Percentiles rank a stretch among this genome's conserved stretches.
These are phyloP conservation scores for Trididemnum clinides DNA, from an alignment of 23 tunicate species.

Conservation along the genomic window DNA sequence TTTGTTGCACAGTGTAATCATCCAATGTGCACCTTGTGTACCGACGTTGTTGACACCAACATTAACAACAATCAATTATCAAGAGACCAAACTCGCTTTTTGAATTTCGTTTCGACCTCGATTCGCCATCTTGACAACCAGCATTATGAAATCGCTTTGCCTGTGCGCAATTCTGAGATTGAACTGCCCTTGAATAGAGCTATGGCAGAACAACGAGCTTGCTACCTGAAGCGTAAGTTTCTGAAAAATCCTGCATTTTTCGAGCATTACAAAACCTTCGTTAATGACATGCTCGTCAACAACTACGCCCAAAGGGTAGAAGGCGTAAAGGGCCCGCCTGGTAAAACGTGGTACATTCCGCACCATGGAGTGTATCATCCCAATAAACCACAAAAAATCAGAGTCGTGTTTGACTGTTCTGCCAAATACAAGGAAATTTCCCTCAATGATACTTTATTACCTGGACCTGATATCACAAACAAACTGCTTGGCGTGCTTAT, in stretches of 20 bases:
- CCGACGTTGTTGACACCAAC: no score
- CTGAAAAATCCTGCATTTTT: conserved; percentile 9
- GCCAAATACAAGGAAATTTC: conserved; percentile 35
- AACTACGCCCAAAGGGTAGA: conserved; percentile 47
- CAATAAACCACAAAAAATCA: conserved; percentile 35
- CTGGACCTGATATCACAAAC: conserved; percentile 21
- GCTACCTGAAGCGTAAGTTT: conserved; percentile 27
- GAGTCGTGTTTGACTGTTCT: conserved; percentile 62
- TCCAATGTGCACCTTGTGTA: no score
- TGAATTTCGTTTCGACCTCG: conserved; percentile 24
- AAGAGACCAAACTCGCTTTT: conserved; percentile 24
- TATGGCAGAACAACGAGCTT: conserved; percentile 38
- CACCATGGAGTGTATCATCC: conserved; percentile 63
- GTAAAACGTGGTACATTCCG: conserved; percentile 40
- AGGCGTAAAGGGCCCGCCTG: neutral
- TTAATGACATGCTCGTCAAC: conserved; percentile 39
- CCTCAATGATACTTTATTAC: conserved; percentile 11
- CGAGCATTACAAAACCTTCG: conserved; percentile 27
- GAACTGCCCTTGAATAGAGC: conserved; percentile 22
- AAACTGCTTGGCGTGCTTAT: conserved; percentile 11
- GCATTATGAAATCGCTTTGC: conserved; percentile 52
- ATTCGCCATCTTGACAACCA: conserved; percentile 19
- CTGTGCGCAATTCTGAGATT: conserved; percentile 1
- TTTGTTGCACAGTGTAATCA: conserved; percentile 14
- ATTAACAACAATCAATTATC: no score